Conservation (phyloP, 2,888 invertebrate genomes). For the Agrotis clavis region DNA sequence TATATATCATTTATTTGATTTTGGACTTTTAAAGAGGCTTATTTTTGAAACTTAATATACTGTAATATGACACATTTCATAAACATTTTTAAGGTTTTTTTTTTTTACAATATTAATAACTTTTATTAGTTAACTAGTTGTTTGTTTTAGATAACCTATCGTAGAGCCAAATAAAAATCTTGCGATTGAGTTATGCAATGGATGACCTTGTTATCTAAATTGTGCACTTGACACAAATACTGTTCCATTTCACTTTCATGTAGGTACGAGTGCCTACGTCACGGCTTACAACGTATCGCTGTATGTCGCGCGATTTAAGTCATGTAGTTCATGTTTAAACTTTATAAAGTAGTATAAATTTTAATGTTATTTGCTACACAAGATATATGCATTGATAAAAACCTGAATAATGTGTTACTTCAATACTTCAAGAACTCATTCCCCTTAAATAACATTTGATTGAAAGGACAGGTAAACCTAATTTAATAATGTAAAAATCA, state of each 20-base stretch:
- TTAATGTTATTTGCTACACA: background rate
- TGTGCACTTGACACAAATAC: constrained; percentile 91
- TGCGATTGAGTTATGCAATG: constrained; percentile 86
- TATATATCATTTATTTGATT: constrained; percentile 13
- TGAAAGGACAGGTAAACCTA: background rate
- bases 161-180: constrained; percentile 61
- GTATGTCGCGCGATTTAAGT: constrained; percentile 67
- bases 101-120: no score
- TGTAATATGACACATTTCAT: background rate
- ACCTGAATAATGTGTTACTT: constrained; percentile 2
- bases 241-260: constrained; percentile 91
- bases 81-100: background rate
- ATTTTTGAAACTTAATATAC: background rate
- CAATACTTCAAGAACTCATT: background rate
- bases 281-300: constrained; percentile 76
- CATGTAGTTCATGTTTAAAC: constrained; percentile 41
- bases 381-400: background rate
- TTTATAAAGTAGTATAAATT: constrained; percentile 6
- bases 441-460: constrained; percentile 2
- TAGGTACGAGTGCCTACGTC: constrained; percentile 80
- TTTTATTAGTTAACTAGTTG: constrained; percentile 3
- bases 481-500: background rate
- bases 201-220: constrained; percentile 90
- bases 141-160: constrained; percentile 40
- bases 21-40: constrained; percentile 8